Percentiles rank a stretch among this genome's conserved stretches.
Evolutionary conservation across 1,140 invertebrate genomes (phyloP).

Genomic region (Pseudomyrmex dendroicus): DNA sequence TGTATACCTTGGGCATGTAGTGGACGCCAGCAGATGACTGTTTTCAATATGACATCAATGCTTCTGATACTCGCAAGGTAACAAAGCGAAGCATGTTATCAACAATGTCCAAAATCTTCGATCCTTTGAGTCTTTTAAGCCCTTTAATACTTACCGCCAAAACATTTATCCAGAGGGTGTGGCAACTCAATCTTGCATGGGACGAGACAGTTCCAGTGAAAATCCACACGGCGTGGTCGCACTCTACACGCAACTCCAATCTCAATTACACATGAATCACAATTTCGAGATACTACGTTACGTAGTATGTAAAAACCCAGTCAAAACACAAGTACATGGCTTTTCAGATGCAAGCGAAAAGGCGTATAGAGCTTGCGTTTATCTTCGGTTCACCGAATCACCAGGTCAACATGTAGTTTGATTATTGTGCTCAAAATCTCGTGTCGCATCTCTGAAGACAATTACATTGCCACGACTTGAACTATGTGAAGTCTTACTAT

Average conservation of each 20-base stretch:
- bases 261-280: too few relatives aligned
- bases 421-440: background rate
- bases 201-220: background rate
- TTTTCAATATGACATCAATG: too few relatives aligned
- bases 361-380: background rate
- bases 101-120: background rate
- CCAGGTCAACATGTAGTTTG: too few relatives aligned
- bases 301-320: accelerated
- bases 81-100: background rate
- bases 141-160: background rate
- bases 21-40: background rate
- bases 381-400: background rate
- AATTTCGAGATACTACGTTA: background rate
- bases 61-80: too few relatives aligned
- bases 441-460: background rate
- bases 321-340: background rate
- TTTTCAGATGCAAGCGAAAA: background rate
- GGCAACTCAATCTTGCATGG: background rate
- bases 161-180: background rate
- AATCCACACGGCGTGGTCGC: too few relatives aligned
- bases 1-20: background rate
- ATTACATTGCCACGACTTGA: background rate
- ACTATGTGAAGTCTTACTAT: too few relatives aligned
- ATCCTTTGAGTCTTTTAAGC: background rate
- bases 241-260: too few relatives aligned